Base-by-base conservation (phyloP, 2,888 invertebrate species). In the Oithona nana region DNA sequence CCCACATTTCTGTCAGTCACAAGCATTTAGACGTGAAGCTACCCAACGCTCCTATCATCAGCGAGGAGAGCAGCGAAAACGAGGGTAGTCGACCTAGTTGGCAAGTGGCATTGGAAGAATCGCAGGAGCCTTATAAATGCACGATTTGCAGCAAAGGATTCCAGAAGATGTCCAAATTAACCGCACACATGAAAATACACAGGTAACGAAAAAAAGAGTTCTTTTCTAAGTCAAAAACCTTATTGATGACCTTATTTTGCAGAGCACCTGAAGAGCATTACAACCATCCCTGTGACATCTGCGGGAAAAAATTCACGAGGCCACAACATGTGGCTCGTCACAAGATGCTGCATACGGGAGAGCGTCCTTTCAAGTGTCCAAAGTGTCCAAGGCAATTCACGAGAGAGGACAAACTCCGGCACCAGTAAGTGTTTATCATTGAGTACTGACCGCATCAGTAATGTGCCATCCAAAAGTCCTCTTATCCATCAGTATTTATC, bases 321-420 rank as follows among this genome's bases (percentile, higher is more conserved):
- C 62, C 62, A 8, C 62, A 62, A 39, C 62, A 62, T 28, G 62
- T 62, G 26, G 49, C 59, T 31, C 28, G 62, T n/a, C 62, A 62
- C 26, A 62, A 62, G 28, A 28, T 62, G 22, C 56, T 62, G 28
- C 62, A 62, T 28, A 62, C 62, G n/a, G 62, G 62, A 29, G 62
- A 62, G 31, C n/a, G 48, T 24, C 55, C 54, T 20, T 39, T 30
- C 56, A 26, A 28, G 13, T 62, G 62, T 31, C 28, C 20, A 20
- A 54, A 54, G 20, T 62, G 62, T 28, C 22, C 22, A 20, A 28
- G 29, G 3, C 11, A 39, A 6, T 62, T 62, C 30, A 39, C 55
- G 8, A 28, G 62, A 16, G 62, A 62, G 24, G 62, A 62, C 26
- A 62, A 62, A 26, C 54, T 54, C 26, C 24, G 54, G 16, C 22